Evolutionary conservation across 2,888 invertebrate species (phyloP).

Genomic region (Dynastes hyllus): DNA sequence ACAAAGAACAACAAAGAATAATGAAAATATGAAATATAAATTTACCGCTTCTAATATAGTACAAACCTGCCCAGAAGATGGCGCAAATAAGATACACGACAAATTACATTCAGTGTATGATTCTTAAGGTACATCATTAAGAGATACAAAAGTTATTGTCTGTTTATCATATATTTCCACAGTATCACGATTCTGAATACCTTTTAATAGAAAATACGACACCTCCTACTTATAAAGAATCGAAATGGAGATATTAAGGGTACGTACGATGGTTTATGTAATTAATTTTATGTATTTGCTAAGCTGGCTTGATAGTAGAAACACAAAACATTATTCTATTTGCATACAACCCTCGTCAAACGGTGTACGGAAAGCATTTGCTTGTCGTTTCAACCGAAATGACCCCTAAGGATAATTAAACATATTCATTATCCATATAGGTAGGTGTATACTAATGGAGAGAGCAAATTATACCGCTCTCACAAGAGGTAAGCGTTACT

Average conservation of each 20-base stretch:
- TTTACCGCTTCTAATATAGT: too few relatives aligned
- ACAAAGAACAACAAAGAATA: too few relatives aligned
- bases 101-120: too few relatives aligned
- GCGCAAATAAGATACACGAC: too few relatives aligned
- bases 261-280: background rate
- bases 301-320: slow-evolving; percentile 2
- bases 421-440: slow-evolving; percentile 19
- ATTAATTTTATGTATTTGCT: slow-evolving; percentile 9
- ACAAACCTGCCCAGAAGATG: too few relatives aligned
- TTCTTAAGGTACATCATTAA: too few relatives aligned
- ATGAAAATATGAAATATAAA: too few relatives aligned
- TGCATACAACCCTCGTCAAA: slow-evolving; percentile 30
- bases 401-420: slow-evolving; percentile 31
- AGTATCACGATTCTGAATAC: too few relatives aligned
- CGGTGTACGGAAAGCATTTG: slow-evolving; percentile 3
- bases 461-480: background rate
- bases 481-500: background rate
- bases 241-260: background rate
- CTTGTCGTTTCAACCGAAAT: background rate
- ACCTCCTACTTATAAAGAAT: background rate
- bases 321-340: slow-evolving; percentile 26
- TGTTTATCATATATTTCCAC: too few relatives aligned
- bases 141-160: too few relatives aligned
- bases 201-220: background rate
- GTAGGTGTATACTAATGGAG: background rate